Conservation (phyloP, 2,797 vertebrate species). For the Micrastur ruficollis region DNA sequence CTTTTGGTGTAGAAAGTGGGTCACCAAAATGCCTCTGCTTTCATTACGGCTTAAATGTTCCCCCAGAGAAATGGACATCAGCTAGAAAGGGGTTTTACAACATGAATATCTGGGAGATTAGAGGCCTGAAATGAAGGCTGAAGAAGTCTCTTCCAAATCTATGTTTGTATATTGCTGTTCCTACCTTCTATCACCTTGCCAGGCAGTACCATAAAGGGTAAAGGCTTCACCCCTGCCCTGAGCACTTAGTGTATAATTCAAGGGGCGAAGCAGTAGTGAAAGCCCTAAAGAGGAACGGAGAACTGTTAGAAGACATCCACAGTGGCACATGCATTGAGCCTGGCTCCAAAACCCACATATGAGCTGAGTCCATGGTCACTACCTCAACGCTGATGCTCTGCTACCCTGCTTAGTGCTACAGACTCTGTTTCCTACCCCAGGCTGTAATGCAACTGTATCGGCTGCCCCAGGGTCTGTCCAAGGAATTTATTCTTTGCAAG, state of each 20-base stretch:
- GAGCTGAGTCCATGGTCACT: background rate
- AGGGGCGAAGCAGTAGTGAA: background rate
- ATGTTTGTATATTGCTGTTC: background rate
- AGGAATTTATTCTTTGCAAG: background rate
- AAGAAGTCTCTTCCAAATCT: background rate
- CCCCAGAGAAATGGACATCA: background rate
- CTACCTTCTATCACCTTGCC: background rate
- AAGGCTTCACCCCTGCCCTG: background rate
- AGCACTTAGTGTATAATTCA: background rate
- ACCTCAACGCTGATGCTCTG: rapidly evolving
- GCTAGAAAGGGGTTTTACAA: background rate
- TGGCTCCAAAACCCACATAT: background rate
- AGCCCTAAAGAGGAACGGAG: background rate
- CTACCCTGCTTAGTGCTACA: background rate
- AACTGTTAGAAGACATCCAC: background rate
- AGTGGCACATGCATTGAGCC: background rate
- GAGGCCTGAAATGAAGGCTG: background rate
- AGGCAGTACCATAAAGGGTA: background rate
- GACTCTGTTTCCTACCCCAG: background rate
- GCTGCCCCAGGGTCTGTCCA: background rate
- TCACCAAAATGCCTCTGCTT: background rate
- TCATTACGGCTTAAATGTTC: background rate
- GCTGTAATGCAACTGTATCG: background rate
- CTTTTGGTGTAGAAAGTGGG: background rate
- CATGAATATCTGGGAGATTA: background rate